These are phyloP conservation scores for Drosophila subobscura DNA, from an alignment of 1,140 invertebrate species.

Conservation along the genomic window DNA sequence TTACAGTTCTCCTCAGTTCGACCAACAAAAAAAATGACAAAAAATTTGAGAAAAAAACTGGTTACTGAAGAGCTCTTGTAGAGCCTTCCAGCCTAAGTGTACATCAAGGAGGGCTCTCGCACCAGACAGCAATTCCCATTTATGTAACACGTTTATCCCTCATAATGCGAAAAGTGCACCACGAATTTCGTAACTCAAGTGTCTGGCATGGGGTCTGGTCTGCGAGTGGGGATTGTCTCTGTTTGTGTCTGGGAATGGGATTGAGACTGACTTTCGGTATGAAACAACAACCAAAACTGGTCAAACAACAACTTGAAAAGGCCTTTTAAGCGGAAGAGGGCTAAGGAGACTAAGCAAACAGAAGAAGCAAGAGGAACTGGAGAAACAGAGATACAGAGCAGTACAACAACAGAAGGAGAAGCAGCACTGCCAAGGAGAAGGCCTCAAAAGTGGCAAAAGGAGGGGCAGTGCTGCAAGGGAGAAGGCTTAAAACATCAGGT, in stretches of 20 bases:
- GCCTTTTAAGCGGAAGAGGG: conserved; percentile 24
- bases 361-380: neutral
- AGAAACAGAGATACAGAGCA: neutral
- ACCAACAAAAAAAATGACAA: too few species aligned
- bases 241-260: conserved; percentile 12
- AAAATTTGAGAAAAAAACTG: too few species aligned
- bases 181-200: conserved; percentile 38
- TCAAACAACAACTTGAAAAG: conserved; percentile 53
- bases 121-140: conserved; percentile 3
- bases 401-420: too few species aligned
- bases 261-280: conserved; percentile 14
- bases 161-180: conserved; percentile 3
- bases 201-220: conserved; percentile 20
- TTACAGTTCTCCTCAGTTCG: too few species aligned
- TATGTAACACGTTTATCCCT: conserved; percentile 22
- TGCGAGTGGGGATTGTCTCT: too few species aligned
- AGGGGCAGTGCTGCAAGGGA: too few species aligned
- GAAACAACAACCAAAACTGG: conserved; percentile 34
- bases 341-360: conserved; percentile 3
- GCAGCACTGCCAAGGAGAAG: too few species aligned
- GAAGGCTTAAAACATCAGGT: conserved; percentile 16
- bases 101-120: neutral
- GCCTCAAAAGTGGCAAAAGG: too few species aligned
- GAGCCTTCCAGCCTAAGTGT: too few species aligned
- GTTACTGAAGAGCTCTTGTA: too few species aligned